These are phyloP conservation scores for Xiphorhynchus elegans DNA, from an alignment of 2,113 vertebrate genomes.

Conservation along the genomic window DNA sequence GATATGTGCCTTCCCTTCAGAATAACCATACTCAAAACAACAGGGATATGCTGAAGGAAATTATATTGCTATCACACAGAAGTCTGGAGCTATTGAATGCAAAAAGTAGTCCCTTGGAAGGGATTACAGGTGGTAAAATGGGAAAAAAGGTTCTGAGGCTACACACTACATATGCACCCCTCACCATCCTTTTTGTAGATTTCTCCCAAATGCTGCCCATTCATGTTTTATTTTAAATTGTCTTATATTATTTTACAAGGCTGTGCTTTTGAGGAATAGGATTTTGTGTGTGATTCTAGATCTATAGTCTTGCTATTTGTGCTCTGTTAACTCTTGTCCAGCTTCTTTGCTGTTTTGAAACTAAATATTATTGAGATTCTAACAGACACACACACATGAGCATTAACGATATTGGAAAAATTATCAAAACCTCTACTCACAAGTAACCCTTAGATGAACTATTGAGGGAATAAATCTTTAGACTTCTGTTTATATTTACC, in stretches of 20 bases:
- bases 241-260: not conserved
- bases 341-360: not conserved
- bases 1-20: not conserved
- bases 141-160: not conserved
- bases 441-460: not conserved
- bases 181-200: not conserved
- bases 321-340: not conserved
- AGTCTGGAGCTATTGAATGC: not conserved
- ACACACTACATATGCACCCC: fast-evolving
- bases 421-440: not conserved
- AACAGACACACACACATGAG: not conserved
- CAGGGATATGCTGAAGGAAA: not conserved
- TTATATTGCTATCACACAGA: not conserved
- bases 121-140: not conserved
- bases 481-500: not conserved
- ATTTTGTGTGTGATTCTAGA: not conserved
- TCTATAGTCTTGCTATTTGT: not conserved
- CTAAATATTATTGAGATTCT: not conserved
- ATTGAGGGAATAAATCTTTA: not conserved
- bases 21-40: not conserved
- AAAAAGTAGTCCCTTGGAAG: not conserved
- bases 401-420: not conserved
- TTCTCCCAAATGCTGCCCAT: not conserved
- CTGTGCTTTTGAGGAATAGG: not conserved
- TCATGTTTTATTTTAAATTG: not conserved